Conservation (phyloP, 2,888 invertebrate species). For the Zhuqinia jingwanae region DNA sequence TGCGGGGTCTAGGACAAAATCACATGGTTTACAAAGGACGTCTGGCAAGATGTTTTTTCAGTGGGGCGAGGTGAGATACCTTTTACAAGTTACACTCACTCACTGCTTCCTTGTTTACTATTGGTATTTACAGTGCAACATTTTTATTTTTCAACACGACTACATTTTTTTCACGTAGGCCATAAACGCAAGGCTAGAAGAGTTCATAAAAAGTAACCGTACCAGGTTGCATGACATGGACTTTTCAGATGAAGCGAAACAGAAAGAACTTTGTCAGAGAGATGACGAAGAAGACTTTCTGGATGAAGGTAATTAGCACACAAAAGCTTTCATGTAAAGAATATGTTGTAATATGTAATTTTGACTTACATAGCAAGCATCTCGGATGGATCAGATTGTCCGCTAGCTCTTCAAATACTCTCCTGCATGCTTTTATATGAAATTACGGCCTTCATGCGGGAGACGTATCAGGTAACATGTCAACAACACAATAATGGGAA, state of each 20-base stretch:
- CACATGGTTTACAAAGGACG: slow-evolving; percentile 89
- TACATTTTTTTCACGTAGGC: slow-evolving; percentile 83
- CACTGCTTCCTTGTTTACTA: not conserved
- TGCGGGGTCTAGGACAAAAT: slow-evolving; percentile 76
- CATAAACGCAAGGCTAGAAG: slow-evolving; percentile 93
- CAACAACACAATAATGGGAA: not conserved
- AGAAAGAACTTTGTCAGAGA: slow-evolving; percentile 89
- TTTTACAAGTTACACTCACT: no score
- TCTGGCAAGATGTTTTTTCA: slow-evolving; percentile 99
- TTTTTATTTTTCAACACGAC: not conserved
- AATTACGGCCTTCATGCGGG: slow-evolving; percentile 97
- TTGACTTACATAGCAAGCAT: slow-evolving; percentile 84
- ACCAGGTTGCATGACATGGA: slow-evolving; percentile 85
- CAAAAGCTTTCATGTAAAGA: not conserved
- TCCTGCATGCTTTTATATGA: slow-evolving; percentile 97
- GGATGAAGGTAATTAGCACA: slow-evolving; percentile 88
- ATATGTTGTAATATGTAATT: slow-evolving; percentile 4
- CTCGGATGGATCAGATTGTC: slow-evolving; percentile 91
- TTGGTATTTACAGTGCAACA: not conserved
- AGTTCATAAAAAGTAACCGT: slow-evolving; percentile 89
- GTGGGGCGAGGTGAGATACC: slow-evolving; percentile 94
- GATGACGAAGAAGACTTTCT: slow-evolving; percentile 98
- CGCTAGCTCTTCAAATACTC: slow-evolving; percentile 92
- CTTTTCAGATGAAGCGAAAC: slow-evolving; percentile 85
- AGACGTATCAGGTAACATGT: slow-evolving; percentile 90